Evolutionary conservation across 2,113 vertebrate species (phyloP).

Genomic region (Cervus canadensis): DNA sequence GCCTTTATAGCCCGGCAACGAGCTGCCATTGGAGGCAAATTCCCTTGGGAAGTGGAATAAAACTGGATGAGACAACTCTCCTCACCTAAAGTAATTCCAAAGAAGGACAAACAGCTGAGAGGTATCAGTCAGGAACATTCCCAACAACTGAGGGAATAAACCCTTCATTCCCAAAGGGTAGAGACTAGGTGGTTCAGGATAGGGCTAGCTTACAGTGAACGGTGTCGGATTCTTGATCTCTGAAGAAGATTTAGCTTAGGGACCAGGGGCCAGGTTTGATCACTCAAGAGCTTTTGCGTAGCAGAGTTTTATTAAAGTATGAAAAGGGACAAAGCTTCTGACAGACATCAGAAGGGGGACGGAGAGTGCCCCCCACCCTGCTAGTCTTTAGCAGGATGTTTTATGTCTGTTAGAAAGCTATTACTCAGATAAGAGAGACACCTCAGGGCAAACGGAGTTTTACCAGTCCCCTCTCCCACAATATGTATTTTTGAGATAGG

Average conservation of each 20-base stretch:
- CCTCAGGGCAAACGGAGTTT: accelerated
- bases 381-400: accelerated
- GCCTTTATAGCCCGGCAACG: background rate
- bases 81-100: background rate
- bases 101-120: background rate
- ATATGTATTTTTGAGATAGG: background rate
- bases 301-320: no score
- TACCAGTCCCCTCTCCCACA: background rate
- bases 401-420: no score
- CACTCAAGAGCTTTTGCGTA: accelerated
- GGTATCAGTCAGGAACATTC: background rate
- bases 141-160: background rate
- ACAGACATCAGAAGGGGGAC: no score
- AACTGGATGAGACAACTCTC: background rate
- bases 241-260: accelerated
- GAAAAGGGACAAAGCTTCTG: no score
- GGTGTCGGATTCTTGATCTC: accelerated
- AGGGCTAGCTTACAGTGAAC: accelerated
- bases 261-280: accelerated
- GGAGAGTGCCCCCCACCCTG: accelerated
- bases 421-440: no score
- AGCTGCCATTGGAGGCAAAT: accelerated
- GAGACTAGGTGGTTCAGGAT: background rate
- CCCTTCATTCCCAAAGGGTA: background rate
- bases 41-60: background rate